Base-by-base conservation (phyloP, 2,797 vertebrate genomes). In the Amblyopsis hoosieri region DNA sequence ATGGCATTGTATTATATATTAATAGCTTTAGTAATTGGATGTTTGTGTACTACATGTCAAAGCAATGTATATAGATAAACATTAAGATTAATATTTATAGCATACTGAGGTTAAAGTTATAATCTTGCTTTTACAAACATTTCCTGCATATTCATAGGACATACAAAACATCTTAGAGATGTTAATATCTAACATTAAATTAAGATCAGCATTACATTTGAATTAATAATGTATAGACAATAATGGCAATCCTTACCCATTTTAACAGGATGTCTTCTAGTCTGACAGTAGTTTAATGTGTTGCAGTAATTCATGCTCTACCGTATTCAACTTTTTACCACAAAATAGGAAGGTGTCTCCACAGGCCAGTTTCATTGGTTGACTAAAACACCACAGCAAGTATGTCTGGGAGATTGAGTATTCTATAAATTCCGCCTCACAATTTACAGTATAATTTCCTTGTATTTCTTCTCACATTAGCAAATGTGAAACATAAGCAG, bases 301-400 rank as follows among this genome's bases (percentile, higher is more conserved):
- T 85, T 76, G 75, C 75, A 79, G 64, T 71, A 77, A 62, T 72
- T 84, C 66, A 79, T 66, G 69, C 47, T 1, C 62, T 58, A 7
- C 13, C 54, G 72, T 80, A 68, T 70, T 87, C 78, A 82, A 74
- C 78, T 75, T 83, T 64, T 81, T 77, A 83, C 74, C 77, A 82
- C 62, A 13, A 84, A 87, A 86, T 64, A 89, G 87, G 87, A 89
- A 87, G 86, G 33, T 58, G 73, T 86, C 72, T 82, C 76, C 76
- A 80, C 83, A 72, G 45, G 64, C 51, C 67, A 56, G 66, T 87
- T 81, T 88, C 81, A 91, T 90, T 92, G 90, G 90, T 79, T 72
- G 72, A 54, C 66, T 66, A 59, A 31, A 65, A 15, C 9, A 56
- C 12, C 11, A 67, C 79, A 73, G 80, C 81, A 71, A 83, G 80